Base-by-base conservation (phyloP, 1,140 invertebrate species). In the Aradophagus sp. region DNA sequence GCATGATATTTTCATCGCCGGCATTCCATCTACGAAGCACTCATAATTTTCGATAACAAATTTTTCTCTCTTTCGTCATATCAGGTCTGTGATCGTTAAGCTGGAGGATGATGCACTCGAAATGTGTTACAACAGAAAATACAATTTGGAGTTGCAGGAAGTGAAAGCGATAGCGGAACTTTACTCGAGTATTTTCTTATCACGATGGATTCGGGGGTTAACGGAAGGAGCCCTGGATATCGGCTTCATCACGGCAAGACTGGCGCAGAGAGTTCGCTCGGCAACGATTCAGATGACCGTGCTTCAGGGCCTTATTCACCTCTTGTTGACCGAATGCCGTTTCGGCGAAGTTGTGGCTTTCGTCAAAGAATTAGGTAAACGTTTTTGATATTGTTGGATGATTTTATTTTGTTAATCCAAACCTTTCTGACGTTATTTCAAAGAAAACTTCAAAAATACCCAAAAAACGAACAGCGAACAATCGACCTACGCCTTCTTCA, bases 131-230 rank as follows among this genome's bases (percentile, higher is more conserved):
- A 56, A 80, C 26, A 81, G 80, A 45, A 80, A 63, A 14, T 47
- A 77, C 2, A 55, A 65, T 2, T 68, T 88, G 3, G 87, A 87
- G 19, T 39, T 81, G 1, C 77, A 84, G 34, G 86, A 88, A 53
- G 38, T 87, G 5, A 80, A 80, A 53, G 81, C 81, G 2, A 77
- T 89, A 12, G 75, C 79, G 0, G 73, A 84, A 50, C 65, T 89
- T 27, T 89, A 89, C 47, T 70, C 73, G 0, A 77, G 77, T 2
- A 83, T 89, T 53, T 87, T 87, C 66, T 80, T 80, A 17, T 83
- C 83, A 2, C 84, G 84, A 48, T 87, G 80, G 77, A 26, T 81
- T n/a, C 77, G 83, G 42, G 84, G 81, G 19, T 71, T 84, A 47
- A 77, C 76, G 8, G 47, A 70, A 2, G 73, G 79, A 42, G 80